Evolutionary conservation across 2,888 invertebrate genomes (phyloP), one percentile per base, ranked within the genome.

Genomic region (Patella pellucida): DNA sequence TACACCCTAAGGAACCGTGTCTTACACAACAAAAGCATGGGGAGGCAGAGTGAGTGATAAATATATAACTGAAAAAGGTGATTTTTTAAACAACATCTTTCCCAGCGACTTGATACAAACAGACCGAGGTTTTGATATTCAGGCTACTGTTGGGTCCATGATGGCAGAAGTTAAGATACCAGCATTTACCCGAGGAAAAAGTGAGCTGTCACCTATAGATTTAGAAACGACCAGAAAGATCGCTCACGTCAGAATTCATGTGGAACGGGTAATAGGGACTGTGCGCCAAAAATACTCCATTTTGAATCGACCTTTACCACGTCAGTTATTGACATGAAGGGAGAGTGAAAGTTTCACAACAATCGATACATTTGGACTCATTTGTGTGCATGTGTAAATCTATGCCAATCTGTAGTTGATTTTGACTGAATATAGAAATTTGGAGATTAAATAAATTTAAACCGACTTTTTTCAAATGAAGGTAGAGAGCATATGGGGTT

Each of bases 41-140:
- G 27, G 27, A 27, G 27, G 1, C 1, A 27, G 27, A 27, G 3
- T n/a, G n/a, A n/a, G n/a, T n/a, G n/a, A 27, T 27, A 27, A 27
- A 27, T 27, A 27, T 27, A 27, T 3, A 27, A 27, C n/a, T 27
- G 27, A 27, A 2, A 27, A n/a, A n/a, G 27, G 27, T 79, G 9
- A 4, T 41, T n/a, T n/a, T n/a, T n/a, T n/a, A n/a, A n/a, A n/a
- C n/a, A 7, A 75, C 11, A n/a, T 78, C 7, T 31, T 76, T 14
- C 81, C 74, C 16, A 76, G 78, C 16, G 79, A 81, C 51, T 52
- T 79, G 14, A 78, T 83, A 4, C 67, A 83, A 52, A 81, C 84
- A 3, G 82, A 83, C 71, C 50, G 80, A 11, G 80, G 81, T 5
- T 84, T 83, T 79, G 81, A 80, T 69, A 79, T 81, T 52, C 15